Evolutionary conservation across 2,797 vertebrate genomes (phyloP).

Genomic region (Odontamblyopus lacepedii): DNA sequence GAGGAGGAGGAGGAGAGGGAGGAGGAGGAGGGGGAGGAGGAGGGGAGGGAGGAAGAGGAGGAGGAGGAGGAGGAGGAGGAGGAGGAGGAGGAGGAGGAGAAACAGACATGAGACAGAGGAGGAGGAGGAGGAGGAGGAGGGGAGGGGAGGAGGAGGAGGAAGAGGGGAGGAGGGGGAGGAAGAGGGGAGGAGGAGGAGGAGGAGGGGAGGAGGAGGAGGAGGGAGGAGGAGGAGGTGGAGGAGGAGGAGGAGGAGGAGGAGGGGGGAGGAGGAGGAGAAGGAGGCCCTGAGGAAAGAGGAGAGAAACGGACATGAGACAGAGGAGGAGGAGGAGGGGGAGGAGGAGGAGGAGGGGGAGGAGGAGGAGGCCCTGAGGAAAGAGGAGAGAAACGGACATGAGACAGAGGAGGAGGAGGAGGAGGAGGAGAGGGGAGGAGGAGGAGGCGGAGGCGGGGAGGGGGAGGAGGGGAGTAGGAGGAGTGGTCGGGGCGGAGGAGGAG

Average conservation of each 20-base stretch:
- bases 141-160: background rate
- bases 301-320: no score
- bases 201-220: no score
- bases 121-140: background rate
- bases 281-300: no score
- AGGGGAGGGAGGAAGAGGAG: background rate
- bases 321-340: background rate
- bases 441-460: background rate
- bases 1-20: background rate
- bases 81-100: background rate
- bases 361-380: slow-evolving; percentile 74
- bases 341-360: background rate
- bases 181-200: no score
- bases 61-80: background rate
- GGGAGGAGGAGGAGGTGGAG: background rate
- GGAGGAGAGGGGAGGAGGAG: no score
- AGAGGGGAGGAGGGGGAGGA: no score
- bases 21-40: background rate
- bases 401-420: background rate
- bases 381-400: background rate
- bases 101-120: no score
- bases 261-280: background rate
- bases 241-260: background rate
- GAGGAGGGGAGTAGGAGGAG: background rate
- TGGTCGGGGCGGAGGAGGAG: no score